These are phyloP conservation scores for Diceros bicornis DNA, from an alignment of 2,797 vertebrate species.

Conservation along the genomic window DNA sequence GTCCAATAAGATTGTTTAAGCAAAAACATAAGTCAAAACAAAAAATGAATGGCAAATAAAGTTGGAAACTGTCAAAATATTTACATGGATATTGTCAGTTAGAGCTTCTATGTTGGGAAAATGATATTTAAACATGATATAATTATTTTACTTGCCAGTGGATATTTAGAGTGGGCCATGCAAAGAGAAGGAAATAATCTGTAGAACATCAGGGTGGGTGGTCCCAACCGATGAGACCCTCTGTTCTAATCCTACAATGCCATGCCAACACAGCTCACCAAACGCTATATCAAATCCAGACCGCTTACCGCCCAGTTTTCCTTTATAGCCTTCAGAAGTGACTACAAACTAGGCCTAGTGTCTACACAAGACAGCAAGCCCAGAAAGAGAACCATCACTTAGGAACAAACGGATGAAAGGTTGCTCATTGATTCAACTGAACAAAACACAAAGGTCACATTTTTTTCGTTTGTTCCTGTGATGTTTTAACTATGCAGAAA, in stretches of 20 bases:
- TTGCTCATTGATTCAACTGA: background rate
- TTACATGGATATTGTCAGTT: background rate
- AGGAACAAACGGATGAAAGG: background rate
- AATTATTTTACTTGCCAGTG: background rate
- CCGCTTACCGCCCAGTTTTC: no score
- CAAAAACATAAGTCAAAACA: background rate
- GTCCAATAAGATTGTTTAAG: background rate
- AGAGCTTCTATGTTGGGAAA: background rate
- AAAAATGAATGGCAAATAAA: background rate
- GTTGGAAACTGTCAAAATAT: background rate
- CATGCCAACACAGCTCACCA: no score
- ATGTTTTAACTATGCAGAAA: background rate
- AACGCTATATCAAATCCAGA: background rate
- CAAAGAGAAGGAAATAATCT: background rate
- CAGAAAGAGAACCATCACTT: background rate
- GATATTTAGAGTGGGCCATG: background rate
- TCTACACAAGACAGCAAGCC: background rate
- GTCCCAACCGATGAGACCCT: background rate
- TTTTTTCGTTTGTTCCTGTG: background rate
- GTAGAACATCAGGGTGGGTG: background rate
- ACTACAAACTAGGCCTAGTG: no score
- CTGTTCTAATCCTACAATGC: no score
- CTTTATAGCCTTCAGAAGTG: no score
- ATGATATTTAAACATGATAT: background rate
- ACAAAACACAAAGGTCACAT: background rate